Evolutionary conservation across 2,797 vertebrate genomes (phyloP), one percentile per base, ranked within the genome.

Genomic region (Sebastes flavidus): DNA sequence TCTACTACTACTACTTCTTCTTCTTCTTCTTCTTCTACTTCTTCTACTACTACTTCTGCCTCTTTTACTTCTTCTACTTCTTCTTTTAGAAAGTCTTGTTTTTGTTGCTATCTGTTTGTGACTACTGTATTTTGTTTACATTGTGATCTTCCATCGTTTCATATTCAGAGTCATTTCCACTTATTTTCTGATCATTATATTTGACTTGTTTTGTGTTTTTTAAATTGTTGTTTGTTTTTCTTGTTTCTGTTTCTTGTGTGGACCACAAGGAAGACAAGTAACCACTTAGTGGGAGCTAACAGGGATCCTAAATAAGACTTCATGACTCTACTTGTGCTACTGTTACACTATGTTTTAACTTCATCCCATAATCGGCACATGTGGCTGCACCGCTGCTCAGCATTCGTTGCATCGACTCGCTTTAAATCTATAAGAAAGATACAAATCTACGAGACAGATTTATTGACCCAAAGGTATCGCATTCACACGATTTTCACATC

Each of bases 401-500:
- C 20, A 38, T 61, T 65, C 1, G 30, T 59, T 49, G 42, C 29
- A 30, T 5, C 8, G n/a, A 16, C 63, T 29, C 1, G 5, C 75
- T 62, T 66, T 82, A 79, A 84, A 84, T 87, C 69, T 78, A 24
- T 24, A 20, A 65, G 46, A 78, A 58, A 34, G 36, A 78, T 29
- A 58, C 59, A 77, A 66, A 79, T 71, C 73, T 61, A 18, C 36
- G 5, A 13, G 63, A 76, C 73, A 75, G 42, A 80, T 83, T 82
- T 82, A 86, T 78, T 49, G 1, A 66, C 61, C 24, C 14, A 4
- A 10, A 29, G 72, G 86, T 86, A 86, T 87, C 86, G 27, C 3
- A 72, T 84, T 83, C 49, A 75, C 74, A 59, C 60, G 1, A 77
- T 84, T 77, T 63, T 68, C 77, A 84, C 77, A 72, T 81, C 68